Evolutionary conservation across 2,888 invertebrate genomes (phyloP).

Genomic region (Eubasilissa splendida): DNA sequence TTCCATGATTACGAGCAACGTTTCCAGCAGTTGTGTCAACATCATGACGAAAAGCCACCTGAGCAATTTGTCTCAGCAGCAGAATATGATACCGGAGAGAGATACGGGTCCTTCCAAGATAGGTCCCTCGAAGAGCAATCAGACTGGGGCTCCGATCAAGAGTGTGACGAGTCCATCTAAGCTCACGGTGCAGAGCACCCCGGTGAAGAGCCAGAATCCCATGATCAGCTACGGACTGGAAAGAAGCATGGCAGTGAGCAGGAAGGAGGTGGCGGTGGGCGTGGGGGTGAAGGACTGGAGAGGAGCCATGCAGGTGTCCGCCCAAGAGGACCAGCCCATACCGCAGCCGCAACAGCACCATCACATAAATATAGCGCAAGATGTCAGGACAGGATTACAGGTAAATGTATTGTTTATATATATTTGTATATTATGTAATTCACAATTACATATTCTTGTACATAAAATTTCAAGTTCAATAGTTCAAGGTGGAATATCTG

Average conservation of each 20-base stretch:
- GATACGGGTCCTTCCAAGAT: slow-evolving; percentile 70
- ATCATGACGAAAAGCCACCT: slow-evolving; percentile 60
- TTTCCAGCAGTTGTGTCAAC: slow-evolving; percentile 63
- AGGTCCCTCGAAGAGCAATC: slow-evolving; percentile 61
- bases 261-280: slow-evolving; percentile 64
- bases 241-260: slow-evolving; percentile 61
- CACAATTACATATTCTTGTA: neutral
- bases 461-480: too few species aligned
- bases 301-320: slow-evolving; percentile 47
- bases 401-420: slow-evolving; percentile 62
- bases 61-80: slow-evolving; percentile 60
- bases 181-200: slow-evolving; percentile 75
- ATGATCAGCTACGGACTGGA: slow-evolving; percentile 74
- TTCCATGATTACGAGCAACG: slow-evolving; percentile 60
- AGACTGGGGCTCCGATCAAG: slow-evolving; percentile 60
- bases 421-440: neutral
- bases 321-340: slow-evolving; percentile 45
- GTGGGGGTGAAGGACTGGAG: slow-evolving; percentile 51
- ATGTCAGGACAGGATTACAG: slow-evolving; percentile 75
- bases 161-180: slow-evolving; percentile 72
- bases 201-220: slow-evolving; percentile 75
- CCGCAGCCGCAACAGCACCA: slow-evolving; percentile 68
- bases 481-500: too few species aligned
- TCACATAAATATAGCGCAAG: slow-evolving; percentile 76
- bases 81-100: slow-evolving; percentile 72